These are phyloP conservation scores for Invenusta paracnida DNA, from an alignment of 2,888 invertebrate species.

Conservation along the genomic window DNA sequence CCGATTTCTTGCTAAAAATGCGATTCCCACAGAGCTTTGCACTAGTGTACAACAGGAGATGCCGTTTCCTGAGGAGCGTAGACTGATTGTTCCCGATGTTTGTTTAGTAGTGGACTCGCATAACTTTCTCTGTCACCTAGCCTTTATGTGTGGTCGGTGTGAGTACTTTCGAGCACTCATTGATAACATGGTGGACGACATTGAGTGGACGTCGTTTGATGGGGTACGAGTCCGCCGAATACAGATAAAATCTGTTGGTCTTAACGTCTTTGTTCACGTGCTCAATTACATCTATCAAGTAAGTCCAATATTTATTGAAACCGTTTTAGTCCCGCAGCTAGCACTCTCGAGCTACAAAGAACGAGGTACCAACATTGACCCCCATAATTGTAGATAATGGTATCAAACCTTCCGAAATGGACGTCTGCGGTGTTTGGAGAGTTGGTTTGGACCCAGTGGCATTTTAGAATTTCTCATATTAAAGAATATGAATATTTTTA, in stretches of 20 bases:
- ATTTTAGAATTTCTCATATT: too few species aligned
- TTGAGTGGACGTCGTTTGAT: constrained; percentile 49
- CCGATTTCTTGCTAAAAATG: constrained; percentile 58
- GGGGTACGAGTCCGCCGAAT: constrained; percentile 29
- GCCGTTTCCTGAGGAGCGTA: constrained; percentile 58
- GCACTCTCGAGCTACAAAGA: too few species aligned
- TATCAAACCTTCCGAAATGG: too few species aligned
- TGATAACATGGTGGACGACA: constrained; percentile 49
- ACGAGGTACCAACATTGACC: too few species aligned
- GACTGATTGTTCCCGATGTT: constrained; percentile 58
- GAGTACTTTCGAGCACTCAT: constrained; percentile 61
- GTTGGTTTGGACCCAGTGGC: too few species aligned
- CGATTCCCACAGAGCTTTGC: constrained; percentile 57
- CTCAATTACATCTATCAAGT: constrained; percentile 8
- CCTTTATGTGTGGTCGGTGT: constrained; percentile 62
- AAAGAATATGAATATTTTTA: too few species aligned
- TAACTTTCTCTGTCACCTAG: constrained; percentile 62
- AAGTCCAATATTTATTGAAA: neutral
- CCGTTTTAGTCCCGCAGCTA: too few species aligned
- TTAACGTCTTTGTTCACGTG: constrained; percentile 48
- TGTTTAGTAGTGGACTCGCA: constrained; percentile 60
- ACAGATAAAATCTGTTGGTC: neutral
- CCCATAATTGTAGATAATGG: too few species aligned
- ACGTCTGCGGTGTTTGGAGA: too few species aligned
- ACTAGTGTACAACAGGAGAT: constrained; percentile 51